phyloP scores from a whole-genome alignment of 2,888 invertebrate genomes.

The Nemoura dubitans region DNA sequence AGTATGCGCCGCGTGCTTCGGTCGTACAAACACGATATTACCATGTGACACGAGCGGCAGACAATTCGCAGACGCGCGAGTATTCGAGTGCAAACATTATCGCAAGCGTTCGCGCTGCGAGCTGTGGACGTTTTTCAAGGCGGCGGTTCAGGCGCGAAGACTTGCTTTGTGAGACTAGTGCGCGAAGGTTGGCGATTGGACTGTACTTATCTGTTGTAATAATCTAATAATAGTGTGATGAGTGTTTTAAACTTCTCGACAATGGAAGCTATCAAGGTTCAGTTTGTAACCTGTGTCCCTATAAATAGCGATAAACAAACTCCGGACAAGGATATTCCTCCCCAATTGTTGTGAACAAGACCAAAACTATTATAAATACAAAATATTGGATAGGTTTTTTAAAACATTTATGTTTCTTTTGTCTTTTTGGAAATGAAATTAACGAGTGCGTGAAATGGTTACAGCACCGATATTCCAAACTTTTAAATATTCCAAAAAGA shows the following conservation, averaged over 20 bases:
- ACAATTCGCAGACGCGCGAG: background rate
- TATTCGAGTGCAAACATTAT: background rate
- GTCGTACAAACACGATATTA: background rate
- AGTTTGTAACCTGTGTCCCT: background rate
- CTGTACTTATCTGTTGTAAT: conserved; percentile 49
- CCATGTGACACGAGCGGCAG: background rate
- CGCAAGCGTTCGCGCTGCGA: background rate
- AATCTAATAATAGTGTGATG: conserved; percentile 46
- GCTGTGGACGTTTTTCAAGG: background rate
- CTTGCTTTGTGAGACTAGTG: background rate
- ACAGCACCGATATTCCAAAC: conserved; percentile 48
- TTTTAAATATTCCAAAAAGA: conserved; percentile 49
- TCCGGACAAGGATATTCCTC: conserved; percentile 12
- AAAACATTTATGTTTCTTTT: conserved; percentile 48
- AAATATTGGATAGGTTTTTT: conserved; percentile 46
- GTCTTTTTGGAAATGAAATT: conserved; percentile 45
- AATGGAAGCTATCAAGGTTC: conserved; percentile 36
- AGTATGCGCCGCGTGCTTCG: background rate
- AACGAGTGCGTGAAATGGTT: conserved; percentile 41
- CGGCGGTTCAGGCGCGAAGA: background rate
- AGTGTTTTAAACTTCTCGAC: conserved; percentile 50
- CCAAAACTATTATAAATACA: conserved; percentile 42
- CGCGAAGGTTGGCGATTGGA: background rate
- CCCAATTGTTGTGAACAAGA: conserved; percentile 49
- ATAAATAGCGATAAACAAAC: background rate